These are phyloP conservation scores for Drosophila triauraria DNA, from an alignment of 1,140 invertebrate genomes.

Conservation along the genomic window DNA sequence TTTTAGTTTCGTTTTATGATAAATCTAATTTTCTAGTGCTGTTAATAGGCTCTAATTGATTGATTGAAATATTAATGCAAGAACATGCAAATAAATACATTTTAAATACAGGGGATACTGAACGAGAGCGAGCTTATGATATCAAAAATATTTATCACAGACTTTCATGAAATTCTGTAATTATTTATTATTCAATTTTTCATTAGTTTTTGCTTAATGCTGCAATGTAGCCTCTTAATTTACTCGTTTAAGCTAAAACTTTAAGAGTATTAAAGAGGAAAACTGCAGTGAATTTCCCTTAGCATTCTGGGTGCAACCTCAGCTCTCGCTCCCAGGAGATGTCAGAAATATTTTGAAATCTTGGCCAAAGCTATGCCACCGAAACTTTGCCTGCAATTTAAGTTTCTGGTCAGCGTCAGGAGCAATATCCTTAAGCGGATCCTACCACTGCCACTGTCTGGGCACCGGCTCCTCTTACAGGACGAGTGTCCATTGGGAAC, in stretches of 20 bases:
- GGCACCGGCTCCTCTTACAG: slow-evolving; percentile 15
- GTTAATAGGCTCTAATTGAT: neutral
- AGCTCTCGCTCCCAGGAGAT: slow-evolving; percentile 13
- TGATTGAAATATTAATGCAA: neutral
- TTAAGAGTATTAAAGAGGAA: neutral
- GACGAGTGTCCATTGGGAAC: slow-evolving; percentile 34
- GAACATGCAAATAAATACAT: neutral
- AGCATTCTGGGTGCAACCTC: slow-evolving; percentile 11
- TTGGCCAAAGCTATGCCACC: slow-evolving; percentile 7
- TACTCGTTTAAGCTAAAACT: neutral
- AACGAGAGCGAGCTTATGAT: neutral
- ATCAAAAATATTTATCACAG: no score
- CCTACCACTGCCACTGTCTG: slow-evolving; percentile 10
- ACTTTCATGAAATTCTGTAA: no score
- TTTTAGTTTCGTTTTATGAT: neutral
- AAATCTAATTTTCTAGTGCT: neutral
- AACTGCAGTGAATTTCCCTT: neutral
- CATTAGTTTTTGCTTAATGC: neutral
- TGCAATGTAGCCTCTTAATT: neutral
- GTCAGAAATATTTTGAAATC: slow-evolving; percentile 40
- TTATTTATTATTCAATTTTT: no score
- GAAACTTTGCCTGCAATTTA: slow-evolving; percentile 52
- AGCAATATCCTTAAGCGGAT: slow-evolving; percentile 54
- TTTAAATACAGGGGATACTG: neutral
- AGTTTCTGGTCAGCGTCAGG: slow-evolving; percentile 39